These are phyloP conservation scores for Apeltes quadracus DNA, from an alignment of 2,113 vertebrate species.

Conservation along the genomic window DNA sequence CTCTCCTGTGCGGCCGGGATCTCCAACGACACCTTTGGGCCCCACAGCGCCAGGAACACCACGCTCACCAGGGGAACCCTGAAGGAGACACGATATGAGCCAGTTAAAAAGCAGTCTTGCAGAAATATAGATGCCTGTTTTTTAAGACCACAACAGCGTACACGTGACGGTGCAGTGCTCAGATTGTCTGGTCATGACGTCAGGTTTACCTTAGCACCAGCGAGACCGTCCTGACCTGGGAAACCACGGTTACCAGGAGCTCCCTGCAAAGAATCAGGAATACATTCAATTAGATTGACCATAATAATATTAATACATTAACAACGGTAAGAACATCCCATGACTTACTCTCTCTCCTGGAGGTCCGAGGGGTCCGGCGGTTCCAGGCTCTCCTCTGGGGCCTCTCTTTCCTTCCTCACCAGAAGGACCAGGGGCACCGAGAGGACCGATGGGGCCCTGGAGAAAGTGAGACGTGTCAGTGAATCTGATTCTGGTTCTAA, in stretches of 20 bases:
- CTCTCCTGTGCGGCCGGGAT: slow-evolving; percentile 93
- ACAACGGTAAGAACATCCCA: no score
- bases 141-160: neutral
- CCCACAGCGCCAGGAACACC: slow-evolving; percentile 89
- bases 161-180: neutral
- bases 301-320: no score
- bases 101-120: neutral
- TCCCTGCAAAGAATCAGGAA: slow-evolving; percentile 79
- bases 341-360: slow-evolving; percentile 91
- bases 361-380: slow-evolving; percentile 90
- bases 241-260: slow-evolving; percentile 97
- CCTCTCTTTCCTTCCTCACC: slow-evolving; percentile 98
- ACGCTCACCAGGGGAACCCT: slow-evolving; percentile 95
- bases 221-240: slow-evolving; percentile 96
- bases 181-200: neutral
- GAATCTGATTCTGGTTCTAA: neutral
- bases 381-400: slow-evolving; percentile 91
- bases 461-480: slow-evolving; percentile 6
- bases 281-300: slow-evolving; percentile 6
- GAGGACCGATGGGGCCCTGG: slow-evolving; percentile 90
- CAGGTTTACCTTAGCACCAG: slow-evolving; percentile 90
- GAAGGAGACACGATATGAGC: slow-evolving; percentile 13
- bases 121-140: neutral
- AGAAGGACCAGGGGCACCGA: slow-evolving; percentile 86
- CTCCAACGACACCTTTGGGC: slow-evolving; percentile 89